A percentile compares a stretch with the other conserved stretches of the same genome.
phyloP scores from a whole-genome alignment of 2,797 vertebrate species.

The Brachyrhaphis roseni region DNA sequence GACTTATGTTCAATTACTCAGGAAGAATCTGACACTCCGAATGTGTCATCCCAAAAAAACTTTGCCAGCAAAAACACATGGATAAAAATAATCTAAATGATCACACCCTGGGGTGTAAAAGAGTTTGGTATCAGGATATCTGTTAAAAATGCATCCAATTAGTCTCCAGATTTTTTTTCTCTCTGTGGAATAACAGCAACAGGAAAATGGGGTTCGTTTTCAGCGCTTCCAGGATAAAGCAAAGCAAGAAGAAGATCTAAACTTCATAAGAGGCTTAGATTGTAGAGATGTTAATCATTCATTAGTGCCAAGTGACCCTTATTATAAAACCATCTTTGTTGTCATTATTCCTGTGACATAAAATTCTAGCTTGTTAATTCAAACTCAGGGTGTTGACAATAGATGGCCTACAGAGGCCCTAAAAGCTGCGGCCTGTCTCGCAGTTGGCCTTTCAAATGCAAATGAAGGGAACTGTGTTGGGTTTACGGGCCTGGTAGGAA shows the following conservation, averaged over 20 bases:
- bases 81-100: constrained; percentile 43
- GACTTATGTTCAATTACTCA: constrained; percentile 58
- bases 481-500: constrained; percentile 83
- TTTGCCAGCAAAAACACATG: constrained; percentile 31
- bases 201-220: constrained; percentile 13
- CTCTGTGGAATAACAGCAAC: constrained; percentile 15
- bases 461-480: constrained; percentile 75
- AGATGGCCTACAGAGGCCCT: constrained; percentile 59
- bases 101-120: constrained; percentile 20
- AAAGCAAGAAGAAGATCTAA: constrained; percentile 9
- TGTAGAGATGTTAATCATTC: constrained; percentile 63
- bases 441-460: constrained; percentile 77
- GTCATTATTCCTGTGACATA: constrained; percentile 74
- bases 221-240: constrained; percentile 17
- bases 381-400: constrained; percentile 69
- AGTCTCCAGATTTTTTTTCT: constrained; percentile 12
- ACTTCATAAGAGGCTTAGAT: constrained; percentile 39
- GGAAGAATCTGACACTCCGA: constrained; percentile 43
- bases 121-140: constrained; percentile 8
- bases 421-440: constrained; percentile 54
- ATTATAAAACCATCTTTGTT: constrained; percentile 76
- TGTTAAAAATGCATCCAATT: constrained; percentile 28
- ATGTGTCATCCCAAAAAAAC: constrained; percentile 48
- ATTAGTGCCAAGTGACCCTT: constrained; percentile 69
- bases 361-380: constrained; percentile 71